These are phyloP conservation scores for Arrhopalites spinosus DNA, from an alignment of 2,888 invertebrate genomes.

Conservation along the genomic window DNA sequence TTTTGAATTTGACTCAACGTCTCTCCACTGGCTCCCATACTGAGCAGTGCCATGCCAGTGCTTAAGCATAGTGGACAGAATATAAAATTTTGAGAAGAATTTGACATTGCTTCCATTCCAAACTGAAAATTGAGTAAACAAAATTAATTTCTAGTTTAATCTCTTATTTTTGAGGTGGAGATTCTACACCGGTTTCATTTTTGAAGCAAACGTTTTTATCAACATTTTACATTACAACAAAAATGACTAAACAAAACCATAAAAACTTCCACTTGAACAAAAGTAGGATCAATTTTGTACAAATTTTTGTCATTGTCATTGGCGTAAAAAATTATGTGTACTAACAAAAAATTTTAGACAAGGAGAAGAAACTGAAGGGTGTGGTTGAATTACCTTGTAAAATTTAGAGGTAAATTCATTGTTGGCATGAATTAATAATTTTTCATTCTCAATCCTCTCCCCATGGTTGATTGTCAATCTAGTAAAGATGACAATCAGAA, in stretches of 20 bases:
- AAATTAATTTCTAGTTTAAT: background rate
- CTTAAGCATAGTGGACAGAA: slow-evolving; percentile 50
- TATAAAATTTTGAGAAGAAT: slow-evolving; percentile 35
- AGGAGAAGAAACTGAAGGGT: background rate
- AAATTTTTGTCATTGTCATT: background rate
- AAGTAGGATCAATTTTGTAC: too few species aligned
- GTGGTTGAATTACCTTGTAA: slow-evolving; percentile 13
- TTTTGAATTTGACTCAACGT: slow-evolving; percentile 38
- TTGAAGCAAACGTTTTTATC: background rate
- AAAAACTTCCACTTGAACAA: too few species aligned
- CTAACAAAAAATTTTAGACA: background rate
- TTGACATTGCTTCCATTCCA: background rate
- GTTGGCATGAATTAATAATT: slow-evolving; percentile 14
- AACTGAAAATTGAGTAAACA: background rate
- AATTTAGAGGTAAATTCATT: slow-evolving; percentile 26
- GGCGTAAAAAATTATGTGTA: background rate
- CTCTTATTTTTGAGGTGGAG: too few species aligned
- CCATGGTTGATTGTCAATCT: background rate
- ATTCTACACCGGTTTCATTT: background rate
- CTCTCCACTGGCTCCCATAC: slow-evolving; percentile 37
- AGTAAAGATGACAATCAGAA: background rate
- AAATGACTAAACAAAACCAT: too few species aligned
- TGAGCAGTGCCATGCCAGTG: slow-evolving; percentile 37
- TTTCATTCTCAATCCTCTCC: background rate
- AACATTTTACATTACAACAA: background rate